Evolutionary conservation across 2,113 vertebrate genomes (phyloP), one percentile per base, ranked within the genome.

Genomic region (Callipepla squamata): DNA sequence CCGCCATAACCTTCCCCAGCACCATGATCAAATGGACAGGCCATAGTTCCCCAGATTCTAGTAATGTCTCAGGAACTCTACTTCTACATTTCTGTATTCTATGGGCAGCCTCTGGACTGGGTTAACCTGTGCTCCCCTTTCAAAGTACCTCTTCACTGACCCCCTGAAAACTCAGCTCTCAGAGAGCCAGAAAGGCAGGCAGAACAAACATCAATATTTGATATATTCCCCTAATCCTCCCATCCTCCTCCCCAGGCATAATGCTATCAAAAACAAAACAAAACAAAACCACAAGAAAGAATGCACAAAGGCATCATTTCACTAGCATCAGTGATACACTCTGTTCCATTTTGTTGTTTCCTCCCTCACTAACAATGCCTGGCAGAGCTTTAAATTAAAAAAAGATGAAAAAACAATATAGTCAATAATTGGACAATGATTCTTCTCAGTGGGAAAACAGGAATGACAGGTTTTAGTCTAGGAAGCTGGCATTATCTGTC

Each of bases 371-470:
- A 90, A 66, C 34, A 59, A 90, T n/a, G 34, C 11, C 80, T 91
- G 44, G 32, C 42, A 93, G 34, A 85, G 36, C 22, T 89, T 87
- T 74, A 95, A 80, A 89, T 58, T 83, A 80, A 80, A 89, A 57
- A 53, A 85, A 69, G 69, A 51, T 36, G 4, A 34, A 63, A 83
- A 65, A 68, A 4, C 15, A 84, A 74, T 79, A 77, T 5, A 85
- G 26, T 25, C 42, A 26, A 80, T 94, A 95, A 89, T 61, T 73
- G 83, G 59, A 74, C 76, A 83, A 95, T 80, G 18, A 91, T 80
- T 91, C 81, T 91, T 92, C 84, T 82, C 62, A 82, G 67, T 32
- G 26, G 68, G 63, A 87, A 93, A 91, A 96, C 69, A 90, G 63
- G 77, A 95, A 83, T 67, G 72, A 78, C 85, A 89, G 65, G 68